A percentile compares a stretch with the other conserved stretches of the same genome.
Conservation (phyloP, 2,888 invertebrate genomes). For the Acronicta leporina region DNA sequence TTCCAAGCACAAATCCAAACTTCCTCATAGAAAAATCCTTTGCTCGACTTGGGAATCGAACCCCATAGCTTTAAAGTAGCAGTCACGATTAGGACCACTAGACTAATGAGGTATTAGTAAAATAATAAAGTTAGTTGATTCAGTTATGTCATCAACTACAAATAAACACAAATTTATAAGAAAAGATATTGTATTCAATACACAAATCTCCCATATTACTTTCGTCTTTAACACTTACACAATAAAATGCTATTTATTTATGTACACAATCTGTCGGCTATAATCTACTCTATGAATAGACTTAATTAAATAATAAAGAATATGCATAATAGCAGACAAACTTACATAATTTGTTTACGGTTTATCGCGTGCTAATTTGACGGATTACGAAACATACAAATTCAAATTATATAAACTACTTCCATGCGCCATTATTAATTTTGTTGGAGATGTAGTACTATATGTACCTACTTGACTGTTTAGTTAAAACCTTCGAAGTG, state of each 20-base stretch:
- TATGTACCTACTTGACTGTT: neutral
- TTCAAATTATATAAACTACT: slow-evolving; percentile 48
- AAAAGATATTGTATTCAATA: slow-evolving; percentile 4
- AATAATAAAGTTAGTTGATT: neutral
- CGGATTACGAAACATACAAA: slow-evolving; percentile 38
- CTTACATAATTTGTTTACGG: slow-evolving; percentile 36
- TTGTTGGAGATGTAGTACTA: neutral
- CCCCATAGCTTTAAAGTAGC: too few relatives aligned
- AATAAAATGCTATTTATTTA: slow-evolving; percentile 27
- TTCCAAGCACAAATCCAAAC: too few relatives aligned
- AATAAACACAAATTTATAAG: slow-evolving; percentile 11
- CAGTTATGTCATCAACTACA: slow-evolving; percentile 6
- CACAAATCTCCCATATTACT: slow-evolving; percentile 16
- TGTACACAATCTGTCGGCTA: slow-evolving; percentile 20
- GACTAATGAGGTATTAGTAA: too few relatives aligned
- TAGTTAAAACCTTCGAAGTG: too few relatives aligned
- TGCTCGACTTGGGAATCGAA: too few relatives aligned
- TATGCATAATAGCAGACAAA: slow-evolving; percentile 17
- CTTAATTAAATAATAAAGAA: slow-evolving; percentile 31
- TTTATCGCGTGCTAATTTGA: slow-evolving; percentile 27
- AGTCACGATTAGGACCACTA: too few relatives aligned
- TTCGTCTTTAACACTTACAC: slow-evolving; percentile 29
- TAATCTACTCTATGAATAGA: slow-evolving; percentile 32
- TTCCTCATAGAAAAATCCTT: too few relatives aligned
- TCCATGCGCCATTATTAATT: neutral